Evolutionary conservation across 1,140 invertebrate genomes (phyloP), one percentile per base, ranked within the genome.

Genomic region (Catajapyx aquilonaris): DNA sequence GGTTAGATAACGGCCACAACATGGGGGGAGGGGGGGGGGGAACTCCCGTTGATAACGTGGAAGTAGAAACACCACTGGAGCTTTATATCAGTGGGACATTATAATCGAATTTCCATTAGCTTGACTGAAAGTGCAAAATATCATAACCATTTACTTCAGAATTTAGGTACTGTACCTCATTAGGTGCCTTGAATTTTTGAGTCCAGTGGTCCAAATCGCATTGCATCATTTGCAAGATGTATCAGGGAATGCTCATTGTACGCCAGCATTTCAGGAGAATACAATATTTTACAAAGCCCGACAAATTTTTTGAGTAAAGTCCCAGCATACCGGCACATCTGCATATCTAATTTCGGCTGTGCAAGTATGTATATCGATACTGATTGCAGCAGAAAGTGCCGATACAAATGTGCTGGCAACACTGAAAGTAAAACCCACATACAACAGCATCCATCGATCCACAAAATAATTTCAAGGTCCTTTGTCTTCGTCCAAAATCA

Each of bases 361-460:
- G 39, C 22, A n/a, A 53, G 33, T 23, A 46, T 38, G 20, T 33
- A 43, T 10, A 55, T 41, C 11, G 39, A 37, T 28, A 50, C 40
- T 31, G 41, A 47, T 1, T 55, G 31, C 13, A 41, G 13, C 15
- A 53, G 11, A 39, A 55, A 55, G 33, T 55, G 37, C 17, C 48
- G 13, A 44, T 52, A 54, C 10, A 43, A 11, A 5, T 39, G 30
- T 22, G 40, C 5, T 3, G 5, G 35, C 10, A 54, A 20, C 28
- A 45, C 40, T 53, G 54, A 3, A 53, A 31, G 3, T 53, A 23
- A 45, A 54, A 55, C 30, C 47, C 43, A 11, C 52, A 38, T 38
- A 52, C 52, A 35, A 54, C 53, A 20, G 54, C 54, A 3, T 49
- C 53, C 40, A 55, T 56, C 52, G 51, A 55, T n/a, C 43, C 17